Conservation (phyloP, 1,140 invertebrate genomes). For the Spodoptera frugiperda region DNA sequence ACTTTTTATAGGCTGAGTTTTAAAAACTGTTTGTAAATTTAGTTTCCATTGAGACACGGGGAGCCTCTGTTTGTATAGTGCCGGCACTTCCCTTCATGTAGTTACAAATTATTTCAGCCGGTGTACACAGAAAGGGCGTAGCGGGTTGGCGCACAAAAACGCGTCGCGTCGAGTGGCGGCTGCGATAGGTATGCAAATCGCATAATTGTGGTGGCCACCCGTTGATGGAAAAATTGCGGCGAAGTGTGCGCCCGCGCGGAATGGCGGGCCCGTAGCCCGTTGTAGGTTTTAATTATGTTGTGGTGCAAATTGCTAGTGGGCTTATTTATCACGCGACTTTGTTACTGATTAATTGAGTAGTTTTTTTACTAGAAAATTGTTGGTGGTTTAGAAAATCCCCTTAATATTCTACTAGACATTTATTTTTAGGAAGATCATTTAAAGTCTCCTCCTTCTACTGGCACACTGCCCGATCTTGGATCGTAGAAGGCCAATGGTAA, state of each 20-base stretch:
- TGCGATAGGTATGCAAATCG: conserved; percentile 66
- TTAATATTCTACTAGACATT: too few species aligned
- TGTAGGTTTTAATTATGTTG: conserved; percentile 28
- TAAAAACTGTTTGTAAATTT: not conserved
- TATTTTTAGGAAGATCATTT: too few species aligned
- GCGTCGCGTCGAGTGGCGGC: conserved; percentile 48
- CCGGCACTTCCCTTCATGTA: conserved; percentile 28
- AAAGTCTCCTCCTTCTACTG: not conserved
- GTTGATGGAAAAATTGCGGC: conserved; percentile 49
- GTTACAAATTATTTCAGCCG: conserved; percentile 35
- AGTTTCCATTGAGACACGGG: not conserved
- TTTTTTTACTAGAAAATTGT: too few species aligned
- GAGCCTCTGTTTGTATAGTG: conserved; percentile 9
- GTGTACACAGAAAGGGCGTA: conserved; percentile 36
- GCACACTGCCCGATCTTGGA: not conserved
- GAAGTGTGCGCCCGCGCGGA: conserved; percentile 41
- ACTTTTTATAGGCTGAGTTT: not conserved
- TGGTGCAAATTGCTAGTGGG: not conserved
- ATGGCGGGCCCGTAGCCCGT: conserved; percentile 34
- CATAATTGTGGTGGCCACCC: conserved; percentile 61
- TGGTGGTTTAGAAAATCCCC: too few species aligned
- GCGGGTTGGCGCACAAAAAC: conserved; percentile 53
- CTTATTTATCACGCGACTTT: not conserved
- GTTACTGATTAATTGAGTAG: not conserved
- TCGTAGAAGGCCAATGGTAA: conserved; percentile 4